These are phyloP conservation scores for Hirtodrosophila trivittata DNA, from an alignment of 2,888 invertebrate species.

Conservation along the genomic window DNA sequence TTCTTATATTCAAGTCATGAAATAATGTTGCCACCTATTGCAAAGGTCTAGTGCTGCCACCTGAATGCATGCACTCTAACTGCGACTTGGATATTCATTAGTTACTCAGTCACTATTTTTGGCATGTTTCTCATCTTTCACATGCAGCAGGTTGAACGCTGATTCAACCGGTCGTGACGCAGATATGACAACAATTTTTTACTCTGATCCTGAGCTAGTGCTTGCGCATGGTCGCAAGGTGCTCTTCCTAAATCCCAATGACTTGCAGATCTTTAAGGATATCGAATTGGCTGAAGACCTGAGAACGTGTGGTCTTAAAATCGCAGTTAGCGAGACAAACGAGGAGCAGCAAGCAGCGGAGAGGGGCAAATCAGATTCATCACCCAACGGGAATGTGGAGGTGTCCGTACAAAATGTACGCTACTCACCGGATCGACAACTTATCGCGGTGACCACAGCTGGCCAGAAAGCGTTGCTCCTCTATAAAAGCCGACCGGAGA, in stretches of 20 bases:
- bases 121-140: conserved; percentile 5
- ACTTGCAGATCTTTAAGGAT: conserved; percentile 82
- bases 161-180: conserved; percentile 18
- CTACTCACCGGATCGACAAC: conserved; percentile 85
- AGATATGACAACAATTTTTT: conserved; percentile 73
- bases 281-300: conserved; percentile 77
- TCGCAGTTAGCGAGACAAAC: conserved; percentile 10
- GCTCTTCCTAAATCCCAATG: conserved; percentile 81
- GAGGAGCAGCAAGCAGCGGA: conserved; percentile 20
- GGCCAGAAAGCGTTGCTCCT: conserved; percentile 87
- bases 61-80: conserved; percentile 6
- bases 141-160: conserved; percentile 10
- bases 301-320: conserved; percentile 65
- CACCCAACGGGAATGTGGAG: conserved; percentile 25
- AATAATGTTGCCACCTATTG: too few species aligned
- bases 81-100: conserved; percentile 8
- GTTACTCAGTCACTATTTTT: conserved; percentile 22
- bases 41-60: conserved; percentile 38
- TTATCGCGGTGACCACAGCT: conserved; percentile 87
- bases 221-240: conserved; percentile 74
- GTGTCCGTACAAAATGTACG: conserved; percentile 83
- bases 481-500: conserved; percentile 81
- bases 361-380: conserved; percentile 18
- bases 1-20: too few species aligned
- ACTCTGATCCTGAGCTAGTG: conserved; percentile 77